Percentiles rank a stretch among this genome's conserved stretches.
These are phyloP conservation scores for Neogale vison DNA, from an alignment of 2,113 vertebrate species.

Conservation along the genomic window DNA sequence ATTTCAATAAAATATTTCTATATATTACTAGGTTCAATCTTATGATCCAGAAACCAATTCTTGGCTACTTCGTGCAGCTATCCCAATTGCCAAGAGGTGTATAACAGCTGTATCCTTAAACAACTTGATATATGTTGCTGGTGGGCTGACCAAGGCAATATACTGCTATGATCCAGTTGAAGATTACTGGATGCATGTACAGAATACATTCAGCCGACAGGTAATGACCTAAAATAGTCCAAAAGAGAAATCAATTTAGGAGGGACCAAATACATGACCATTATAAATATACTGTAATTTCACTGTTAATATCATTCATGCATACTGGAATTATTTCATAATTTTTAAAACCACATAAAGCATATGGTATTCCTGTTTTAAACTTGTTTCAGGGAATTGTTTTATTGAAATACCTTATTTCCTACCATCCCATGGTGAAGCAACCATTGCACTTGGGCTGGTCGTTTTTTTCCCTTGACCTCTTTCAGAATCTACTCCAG, in stretches of 20 bases:
- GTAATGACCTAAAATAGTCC: constrained; percentile 80
- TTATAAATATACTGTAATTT: neutral
- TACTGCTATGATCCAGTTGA: constrained; percentile 97
- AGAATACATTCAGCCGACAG: constrained; percentile 97
- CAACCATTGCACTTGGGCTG: neutral
- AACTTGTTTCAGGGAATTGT: neutral
- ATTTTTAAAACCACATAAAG: neutral
- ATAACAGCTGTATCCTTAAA: constrained; percentile 97
- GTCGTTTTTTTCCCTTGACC: neutral
- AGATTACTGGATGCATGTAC: constrained; percentile 99
- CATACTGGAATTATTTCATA: neutral
- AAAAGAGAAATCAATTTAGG: neutral
- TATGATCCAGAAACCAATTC: constrained; percentile 94
- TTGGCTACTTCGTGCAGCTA: constrained; percentile 96
- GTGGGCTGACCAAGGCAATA: constrained; percentile 96
- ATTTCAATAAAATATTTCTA: constrained; percentile 43
- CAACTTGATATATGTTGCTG: constrained; percentile 97
- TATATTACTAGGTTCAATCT: constrained; percentile 93
- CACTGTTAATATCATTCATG: neutral
- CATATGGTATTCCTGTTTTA: neutral
- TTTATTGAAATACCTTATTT: neutral
- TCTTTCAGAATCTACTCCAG: neutral
- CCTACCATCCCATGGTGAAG: constrained; percentile 1
- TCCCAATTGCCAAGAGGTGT: constrained; percentile 97
- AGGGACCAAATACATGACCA: neutral